A percentile compares a stretch with the other conserved stretches of the same genome.
These are phyloP conservation scores for Drosophila trapezifrons DNA, from an alignment of 1,140 invertebrate species.

Conservation along the genomic window DNA sequence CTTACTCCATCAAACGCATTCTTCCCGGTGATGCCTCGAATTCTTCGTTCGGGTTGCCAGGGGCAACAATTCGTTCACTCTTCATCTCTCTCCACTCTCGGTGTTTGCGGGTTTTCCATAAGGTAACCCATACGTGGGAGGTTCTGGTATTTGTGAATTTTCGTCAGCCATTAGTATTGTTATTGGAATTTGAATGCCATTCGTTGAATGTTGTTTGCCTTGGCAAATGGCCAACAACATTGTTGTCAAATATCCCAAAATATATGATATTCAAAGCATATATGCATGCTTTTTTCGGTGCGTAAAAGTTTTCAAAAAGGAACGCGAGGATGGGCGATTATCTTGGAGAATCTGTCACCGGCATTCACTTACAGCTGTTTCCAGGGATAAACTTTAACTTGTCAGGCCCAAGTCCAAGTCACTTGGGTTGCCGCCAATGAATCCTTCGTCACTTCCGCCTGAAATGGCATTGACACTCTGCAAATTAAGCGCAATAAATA, in stretches of 20 bases:
- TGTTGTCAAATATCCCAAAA: slow-evolving; percentile 27
- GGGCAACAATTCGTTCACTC: slow-evolving; percentile 17
- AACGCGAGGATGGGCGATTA: neutral
- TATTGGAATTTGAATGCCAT: slow-evolving; percentile 29
- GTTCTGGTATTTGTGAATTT: slow-evolving; percentile 30
- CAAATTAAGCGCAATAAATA: slow-evolving; percentile 44
- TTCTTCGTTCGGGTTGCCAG: slow-evolving; percentile 29
- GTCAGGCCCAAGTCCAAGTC: slow-evolving; percentile 3
- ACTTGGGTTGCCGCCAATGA: neutral
- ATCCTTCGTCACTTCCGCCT: slow-evolving; percentile 32
- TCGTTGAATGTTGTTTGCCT: slow-evolving; percentile 21
- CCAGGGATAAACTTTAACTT: slow-evolving; percentile 1
- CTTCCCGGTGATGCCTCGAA: slow-evolving; percentile 9
- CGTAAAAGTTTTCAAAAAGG: neutral
- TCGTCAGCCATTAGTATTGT: slow-evolving; percentile 23
- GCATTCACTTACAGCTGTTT: slow-evolving; percentile 20
- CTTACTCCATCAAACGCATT: slow-evolving; percentile 36
- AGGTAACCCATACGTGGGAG: slow-evolving; percentile 25
- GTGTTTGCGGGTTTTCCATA: slow-evolving; percentile 1
- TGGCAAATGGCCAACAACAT: slow-evolving; percentile 39
- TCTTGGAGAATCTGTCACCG: slow-evolving; percentile 10
- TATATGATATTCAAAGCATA: slow-evolving; percentile 5
- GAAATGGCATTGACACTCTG: slow-evolving; percentile 30
- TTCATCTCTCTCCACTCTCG: neutral
- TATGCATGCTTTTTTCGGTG: neutral